phyloP scores from a whole-genome alignment of 2,888 invertebrate genomes.

The Liopterus haemorrhoidalis region DNA sequence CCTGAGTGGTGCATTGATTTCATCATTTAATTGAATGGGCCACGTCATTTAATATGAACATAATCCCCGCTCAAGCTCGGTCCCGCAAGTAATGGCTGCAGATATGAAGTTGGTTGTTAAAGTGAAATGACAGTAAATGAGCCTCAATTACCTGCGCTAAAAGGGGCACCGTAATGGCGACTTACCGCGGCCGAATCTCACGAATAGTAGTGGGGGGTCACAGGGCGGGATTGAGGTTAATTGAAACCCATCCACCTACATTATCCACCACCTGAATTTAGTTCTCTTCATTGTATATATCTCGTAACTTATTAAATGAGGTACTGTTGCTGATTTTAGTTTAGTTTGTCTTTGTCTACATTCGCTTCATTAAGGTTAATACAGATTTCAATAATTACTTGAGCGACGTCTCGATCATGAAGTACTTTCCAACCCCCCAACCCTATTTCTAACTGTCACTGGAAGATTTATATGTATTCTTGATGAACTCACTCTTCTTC shows the following conservation, averaged over 20 bases:
- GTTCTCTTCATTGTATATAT: neutral
- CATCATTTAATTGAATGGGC: slow-evolving; percentile 24
- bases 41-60: slow-evolving; percentile 25
- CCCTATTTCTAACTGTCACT: too few relatives aligned
- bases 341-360: slow-evolving; percentile 1
- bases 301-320: neutral
- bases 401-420: too few relatives aligned
- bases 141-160: slow-evolving; percentile 33
- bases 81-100: slow-evolving; percentile 30
- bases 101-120: slow-evolving; percentile 33
- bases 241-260: slow-evolving; percentile 45
- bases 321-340: neutral
- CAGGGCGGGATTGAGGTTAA: slow-evolving; percentile 37
- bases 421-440: too few relatives aligned
- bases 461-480: too few relatives aligned
- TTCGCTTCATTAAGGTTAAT: slow-evolving; percentile 1
- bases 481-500: too few relatives aligned
- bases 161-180: slow-evolving; percentile 24
- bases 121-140: slow-evolving; percentile 34
- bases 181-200: slow-evolving; percentile 5
- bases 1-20: slow-evolving; percentile 22
- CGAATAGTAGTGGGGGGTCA: slow-evolving; percentile 6
- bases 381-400: slow-evolving; percentile 5
- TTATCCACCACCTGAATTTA: slow-evolving; percentile 41
- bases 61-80: slow-evolving; percentile 13